Conservation (phyloP, 2,113 vertebrate genomes). For the Zosterops lateralis region DNA sequence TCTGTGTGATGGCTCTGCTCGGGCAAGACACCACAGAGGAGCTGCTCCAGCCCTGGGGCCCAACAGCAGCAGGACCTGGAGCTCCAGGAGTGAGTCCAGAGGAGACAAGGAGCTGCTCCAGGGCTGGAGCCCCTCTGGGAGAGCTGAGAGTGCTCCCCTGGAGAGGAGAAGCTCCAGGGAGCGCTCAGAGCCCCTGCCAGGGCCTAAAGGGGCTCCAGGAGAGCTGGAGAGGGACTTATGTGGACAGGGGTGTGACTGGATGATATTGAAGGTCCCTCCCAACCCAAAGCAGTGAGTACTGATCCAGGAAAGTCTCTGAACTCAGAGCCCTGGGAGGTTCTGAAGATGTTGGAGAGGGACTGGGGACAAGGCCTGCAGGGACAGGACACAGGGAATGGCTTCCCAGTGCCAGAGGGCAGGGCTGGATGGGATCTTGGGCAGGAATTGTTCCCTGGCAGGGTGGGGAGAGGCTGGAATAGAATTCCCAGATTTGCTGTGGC, state of each 20-base stretch:
- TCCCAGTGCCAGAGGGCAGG: not conserved
- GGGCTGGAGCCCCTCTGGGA: not conserved
- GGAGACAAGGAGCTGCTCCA: not conserved
- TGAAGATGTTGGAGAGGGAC: not conserved
- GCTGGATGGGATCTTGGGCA: rapidly evolving
- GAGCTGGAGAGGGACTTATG: not conserved
- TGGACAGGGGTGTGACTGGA: too few relatives aligned
- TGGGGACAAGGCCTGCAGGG: rapidly evolving
- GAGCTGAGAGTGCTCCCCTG: not conserved
- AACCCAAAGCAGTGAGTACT: too few relatives aligned
- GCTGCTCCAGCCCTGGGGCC: not conserved
- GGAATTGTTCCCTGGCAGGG: not conserved
- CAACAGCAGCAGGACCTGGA: not conserved
- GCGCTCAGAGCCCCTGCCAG: not conserved
- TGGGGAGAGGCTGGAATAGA: not conserved
- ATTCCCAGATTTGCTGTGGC: not conserved
- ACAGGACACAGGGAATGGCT: not conserved
- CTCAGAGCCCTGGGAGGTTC: too few relatives aligned
- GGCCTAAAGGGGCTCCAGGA: not conserved
- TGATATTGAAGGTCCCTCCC: too few relatives aligned
- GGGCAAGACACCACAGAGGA: not conserved
- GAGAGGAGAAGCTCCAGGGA: not conserved
- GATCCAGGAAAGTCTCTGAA: too few relatives aligned
- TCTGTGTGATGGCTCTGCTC: not conserved
- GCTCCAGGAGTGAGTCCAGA: not conserved